Base-by-base conservation (phyloP, 1,140 invertebrate genomes). In the Neodiprion fabricii region DNA sequence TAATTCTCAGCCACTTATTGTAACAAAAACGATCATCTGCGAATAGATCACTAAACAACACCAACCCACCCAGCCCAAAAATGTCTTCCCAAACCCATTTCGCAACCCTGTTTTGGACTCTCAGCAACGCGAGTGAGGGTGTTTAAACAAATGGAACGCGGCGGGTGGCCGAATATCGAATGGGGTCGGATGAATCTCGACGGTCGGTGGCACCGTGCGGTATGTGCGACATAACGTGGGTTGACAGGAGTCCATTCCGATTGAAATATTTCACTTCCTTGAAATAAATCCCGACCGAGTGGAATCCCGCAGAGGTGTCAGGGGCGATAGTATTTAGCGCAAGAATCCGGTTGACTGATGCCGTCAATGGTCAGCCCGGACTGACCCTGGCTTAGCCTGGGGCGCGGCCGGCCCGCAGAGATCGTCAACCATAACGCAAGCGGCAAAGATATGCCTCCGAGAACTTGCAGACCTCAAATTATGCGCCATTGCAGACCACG, bases 261-360 rank as follows among this genome's bases (percentile, higher is more conserved):
- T 7, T 61, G 53, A 61, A 61, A 61, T 61, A 61, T 61, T 61
- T 61, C 53, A 61, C 53, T 61, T 61, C 8, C 11, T 17, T 61
- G n/a, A 61, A 61, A 61, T 61, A 61, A 61, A 61, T 61, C 53
- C 53, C 11, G 11, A 61, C 53, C 11, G 53, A 61, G n/a, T 61
- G 53, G 53, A 61, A 61, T 61, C n/a, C 53, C 53, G n/a, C 53
- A 12, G 53, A 61, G 53, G 53, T 61, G 53, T 61, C 53, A 17
- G 11, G 11, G 53, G n/a, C 67, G 14, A 69, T 47, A 47, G 73
- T 74, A 74, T 74, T 70, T 74, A 70, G 74, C 69, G 74, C 74
- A 70, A 74, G 74, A 74, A 74, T 74, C 67, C 74, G 69, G 74
- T 67, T 71, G 47, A 69, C 69, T 70, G 67, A 21, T 69, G 67